A percentile compares a stretch with the other conserved stretches of the same genome.
Evolutionary conservation across 2,113 vertebrate species (phyloP).

Genomic region (Sitta europaea): DNA sequence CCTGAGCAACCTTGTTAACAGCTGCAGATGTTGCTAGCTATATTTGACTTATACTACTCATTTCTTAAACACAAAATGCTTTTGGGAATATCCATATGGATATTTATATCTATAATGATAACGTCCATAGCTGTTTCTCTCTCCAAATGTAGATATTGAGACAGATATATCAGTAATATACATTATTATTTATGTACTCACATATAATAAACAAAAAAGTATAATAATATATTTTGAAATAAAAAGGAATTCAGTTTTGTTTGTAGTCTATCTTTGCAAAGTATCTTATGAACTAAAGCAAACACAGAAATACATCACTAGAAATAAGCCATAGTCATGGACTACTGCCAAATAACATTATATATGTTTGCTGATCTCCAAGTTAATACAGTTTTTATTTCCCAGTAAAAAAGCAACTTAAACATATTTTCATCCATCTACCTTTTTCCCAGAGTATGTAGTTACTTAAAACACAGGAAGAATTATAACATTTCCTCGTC

Average conservation of each 20-base stretch:
- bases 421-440: neutral
- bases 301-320: neutral
- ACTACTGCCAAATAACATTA: neutral
- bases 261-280: neutral
- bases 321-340: neutral
- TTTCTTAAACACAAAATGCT: neutral
- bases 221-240: neutral
- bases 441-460: neutral
- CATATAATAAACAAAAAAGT: neutral
- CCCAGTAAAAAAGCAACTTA: neutral
- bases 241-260: neutral
- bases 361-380: neutral
- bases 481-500: neutral
- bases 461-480: fast-evolving
- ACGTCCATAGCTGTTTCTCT: neutral
- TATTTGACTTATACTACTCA: neutral
- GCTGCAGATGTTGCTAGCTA: neutral
- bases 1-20: neutral
- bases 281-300: neutral
- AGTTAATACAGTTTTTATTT: neutral
- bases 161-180: neutral
- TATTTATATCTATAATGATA: neutral
- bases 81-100: neutral
- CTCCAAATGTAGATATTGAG: neutral
- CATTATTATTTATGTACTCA: neutral